Percentiles rank a stretch among this genome's conserved stretches.
These are phyloP conservation scores for Equus quagga DNA, from an alignment of 2,113 vertebrate species.

Conservation along the genomic window DNA sequence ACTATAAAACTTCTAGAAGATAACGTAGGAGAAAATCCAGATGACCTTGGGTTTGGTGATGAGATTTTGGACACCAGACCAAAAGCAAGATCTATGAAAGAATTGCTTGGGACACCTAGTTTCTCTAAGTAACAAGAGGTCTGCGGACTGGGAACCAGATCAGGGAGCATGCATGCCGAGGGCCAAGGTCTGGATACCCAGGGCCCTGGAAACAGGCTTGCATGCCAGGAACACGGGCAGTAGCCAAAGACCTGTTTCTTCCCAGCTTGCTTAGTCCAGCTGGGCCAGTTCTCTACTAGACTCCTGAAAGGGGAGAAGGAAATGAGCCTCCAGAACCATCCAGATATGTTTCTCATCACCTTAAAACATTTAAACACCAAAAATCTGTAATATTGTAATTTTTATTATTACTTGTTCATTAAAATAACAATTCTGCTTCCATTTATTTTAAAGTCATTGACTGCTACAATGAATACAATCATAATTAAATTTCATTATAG, in stretches of 20 bases:
- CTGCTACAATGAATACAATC: conserved; percentile 45
- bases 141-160: background rate
- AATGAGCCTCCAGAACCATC: background rate
- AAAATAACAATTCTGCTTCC: conserved; percentile 2
- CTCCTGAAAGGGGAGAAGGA: background rate
- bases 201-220: background rate
- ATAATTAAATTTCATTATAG: conserved; percentile 9
- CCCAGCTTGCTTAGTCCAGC: background rate
- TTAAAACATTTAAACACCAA: background rate
- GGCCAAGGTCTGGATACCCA: background rate
- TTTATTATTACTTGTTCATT: conserved; percentile 27
- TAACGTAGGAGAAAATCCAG: background rate
- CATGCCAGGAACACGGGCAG: background rate
- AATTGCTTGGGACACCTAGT: background rate
- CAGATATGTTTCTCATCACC: background rate
- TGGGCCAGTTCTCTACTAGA: background rate
- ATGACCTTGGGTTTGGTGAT: background rate
- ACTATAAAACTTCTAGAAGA: conserved; percentile 24
- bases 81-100: background rate
- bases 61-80: background rate
- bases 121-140: background rate
- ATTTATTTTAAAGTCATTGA: conserved; percentile 48
- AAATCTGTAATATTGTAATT: background rate
- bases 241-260: background rate
- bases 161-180: background rate